Conservation (phyloP, 2,888 invertebrate species). For the Agrotis segetum region DNA sequence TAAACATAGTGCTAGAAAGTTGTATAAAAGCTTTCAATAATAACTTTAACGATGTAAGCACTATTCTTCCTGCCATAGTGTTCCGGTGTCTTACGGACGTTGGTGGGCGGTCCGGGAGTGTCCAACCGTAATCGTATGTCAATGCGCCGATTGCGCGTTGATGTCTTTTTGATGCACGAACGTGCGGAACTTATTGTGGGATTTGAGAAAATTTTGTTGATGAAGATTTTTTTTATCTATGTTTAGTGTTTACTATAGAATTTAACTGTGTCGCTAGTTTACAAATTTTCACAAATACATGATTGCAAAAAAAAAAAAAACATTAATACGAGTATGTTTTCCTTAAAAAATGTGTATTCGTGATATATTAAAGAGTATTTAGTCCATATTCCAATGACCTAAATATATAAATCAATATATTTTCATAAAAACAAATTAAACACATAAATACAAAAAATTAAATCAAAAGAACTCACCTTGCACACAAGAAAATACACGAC, state of each 20-base stretch:
- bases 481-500: constrained; percentile 80
- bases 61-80: constrained; percentile 10
- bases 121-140: constrained; percentile 19
- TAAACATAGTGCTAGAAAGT: not conserved
- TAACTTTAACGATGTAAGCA: not conserved
- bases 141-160: constrained; percentile 70
- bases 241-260: not conserved
- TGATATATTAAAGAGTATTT: not conserved
- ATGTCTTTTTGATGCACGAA: constrained; percentile 79
- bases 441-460: not conserved
- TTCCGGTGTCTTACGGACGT: constrained; percentile 36
- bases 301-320: too few relatives aligned
- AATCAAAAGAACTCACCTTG: constrained; percentile 79
- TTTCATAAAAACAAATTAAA: not conserved
- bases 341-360: too few relatives aligned
- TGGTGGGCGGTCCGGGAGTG: constrained; percentile 1
- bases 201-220: not conserved
- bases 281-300: too few relatives aligned
- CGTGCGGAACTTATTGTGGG: not conserved
- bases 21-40: not conserved
- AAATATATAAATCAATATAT: not conserved
- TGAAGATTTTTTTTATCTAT: not conserved
- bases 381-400: not conserved
- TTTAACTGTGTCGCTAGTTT: not conserved
- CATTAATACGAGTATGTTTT: too few relatives aligned